Base-by-base conservation (phyloP, 2,888 invertebrate species). In the Rambutsinella grinnellia region DNA sequence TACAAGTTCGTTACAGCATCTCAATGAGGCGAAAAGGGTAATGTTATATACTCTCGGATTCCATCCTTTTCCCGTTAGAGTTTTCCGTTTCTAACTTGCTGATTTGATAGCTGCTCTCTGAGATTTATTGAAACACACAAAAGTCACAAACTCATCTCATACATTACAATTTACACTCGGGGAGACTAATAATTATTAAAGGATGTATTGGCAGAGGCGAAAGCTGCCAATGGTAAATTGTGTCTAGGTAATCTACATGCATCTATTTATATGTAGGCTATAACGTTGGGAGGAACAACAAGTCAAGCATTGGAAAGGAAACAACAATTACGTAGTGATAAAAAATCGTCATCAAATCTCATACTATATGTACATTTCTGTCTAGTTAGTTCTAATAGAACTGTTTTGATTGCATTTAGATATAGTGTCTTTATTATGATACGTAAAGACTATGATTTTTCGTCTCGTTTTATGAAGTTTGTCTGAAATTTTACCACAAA, bases 111-210 rank as follows among this genome's bases (percentile, higher is more conserved):
- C 63, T 63, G 23, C 58, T 71, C 17, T 49, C 24, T 6, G 28
- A 63, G 63, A 71, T 71, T 71, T 71, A 71, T 71, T 71, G 63
- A 57, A 62, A 24, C 58, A 63, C 51, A 51, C 58, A 49, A 49
- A 49, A 49, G 49, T 49, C 49, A 19, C 49, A 49, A 17, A 17
- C n/a, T 17, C 15, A 49, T 49, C 49, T 49, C 57, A 24, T 17
- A 24, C 44, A 26, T 24, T 24, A 23, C 51, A 65, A 54, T 53
- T 28, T 54, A 60, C 15, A 36, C 36, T 36, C 13, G 36, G 6
- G 5, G 6, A 5, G 36, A 36, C 36, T 36, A 36, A 36, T 36
- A 36, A 36, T 36, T 36, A 36, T 36, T 36, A 13, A 13, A 36
- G 36, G 36, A 36, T 36, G 36, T 8, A 13, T 36, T 36, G 13